These are phyloP conservation scores for Planococcus citri DNA, from an alignment of 1,140 invertebrate genomes.

Conservation along the genomic window DNA sequence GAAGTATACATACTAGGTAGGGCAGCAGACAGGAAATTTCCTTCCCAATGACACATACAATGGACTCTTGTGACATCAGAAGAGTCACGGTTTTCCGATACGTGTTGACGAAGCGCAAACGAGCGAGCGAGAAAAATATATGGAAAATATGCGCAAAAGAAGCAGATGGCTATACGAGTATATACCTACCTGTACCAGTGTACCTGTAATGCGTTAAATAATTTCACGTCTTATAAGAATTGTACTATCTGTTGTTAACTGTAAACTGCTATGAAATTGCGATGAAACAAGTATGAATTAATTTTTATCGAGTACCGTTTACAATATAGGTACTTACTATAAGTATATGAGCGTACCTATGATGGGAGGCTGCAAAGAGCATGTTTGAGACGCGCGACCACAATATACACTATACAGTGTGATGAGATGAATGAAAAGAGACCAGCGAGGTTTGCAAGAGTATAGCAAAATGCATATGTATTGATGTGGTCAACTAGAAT, in stretches of 20 bases:
- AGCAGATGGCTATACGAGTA: no score
- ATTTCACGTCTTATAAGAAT: slow-evolving; percentile 4
- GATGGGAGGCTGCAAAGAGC: no score
- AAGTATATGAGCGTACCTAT: no score
- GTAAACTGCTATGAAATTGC: slow-evolving; percentile 2
- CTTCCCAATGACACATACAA: background rate
- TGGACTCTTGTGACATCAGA: background rate
- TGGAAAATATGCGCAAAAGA: background rate
- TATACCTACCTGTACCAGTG: no score
- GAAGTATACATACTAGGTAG: no score
- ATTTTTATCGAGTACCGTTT: background rate
- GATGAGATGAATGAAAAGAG: no score
- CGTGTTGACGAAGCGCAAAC: background rate
- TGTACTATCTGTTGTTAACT: background rate
- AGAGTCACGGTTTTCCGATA: background rate
- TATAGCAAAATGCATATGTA: no score
- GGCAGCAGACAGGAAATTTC: background rate
- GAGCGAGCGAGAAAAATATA: background rate
- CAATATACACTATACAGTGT: no score
- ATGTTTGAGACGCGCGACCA: no score
- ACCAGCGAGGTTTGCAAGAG: no score
- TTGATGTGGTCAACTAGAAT: no score
- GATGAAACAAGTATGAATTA: slow-evolving; percentile 7
- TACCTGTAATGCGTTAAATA: slow-evolving; percentile 2
- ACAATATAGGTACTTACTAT: background rate